Percentiles rank a stretch among this genome's conserved stretches.
These are phyloP conservation scores for Archips crataeganus DNA, from an alignment of 2,888 invertebrate species.

Conservation along the genomic window DNA sequence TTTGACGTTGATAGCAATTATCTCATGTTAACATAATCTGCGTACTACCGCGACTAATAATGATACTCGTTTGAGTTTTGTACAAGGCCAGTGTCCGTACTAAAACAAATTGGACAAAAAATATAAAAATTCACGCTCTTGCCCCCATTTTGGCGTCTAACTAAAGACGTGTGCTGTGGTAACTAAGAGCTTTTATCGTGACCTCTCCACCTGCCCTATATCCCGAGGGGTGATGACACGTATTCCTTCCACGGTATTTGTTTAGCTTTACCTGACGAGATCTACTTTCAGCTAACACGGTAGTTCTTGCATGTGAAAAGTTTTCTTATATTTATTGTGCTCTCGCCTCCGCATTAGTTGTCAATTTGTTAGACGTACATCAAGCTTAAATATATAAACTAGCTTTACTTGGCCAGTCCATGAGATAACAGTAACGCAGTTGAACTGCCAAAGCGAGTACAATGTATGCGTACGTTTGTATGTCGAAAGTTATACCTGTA, in stretches of 20 bases:
- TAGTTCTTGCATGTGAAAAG: neutral
- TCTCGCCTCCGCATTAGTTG: neutral
- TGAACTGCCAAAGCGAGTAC: neutral
- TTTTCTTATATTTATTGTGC: neutral
- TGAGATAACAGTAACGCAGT: neutral
- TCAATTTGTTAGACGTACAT: neutral
- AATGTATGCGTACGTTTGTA: neutral
- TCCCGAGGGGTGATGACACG: conserved; percentile 65
- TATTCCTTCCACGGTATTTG: conserved; percentile 38
- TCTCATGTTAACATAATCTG: conserved; percentile 4
- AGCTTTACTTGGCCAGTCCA: neutral
- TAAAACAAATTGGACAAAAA: neutral
- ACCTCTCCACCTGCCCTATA: conserved; percentile 69
- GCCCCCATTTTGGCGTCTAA: conserved; percentile 66
- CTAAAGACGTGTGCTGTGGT: conserved; percentile 57
- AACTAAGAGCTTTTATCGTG: conserved; percentile 78
- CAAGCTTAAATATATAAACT: conserved; percentile 1
- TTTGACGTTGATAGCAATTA: neutral
- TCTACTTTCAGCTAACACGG: neutral
- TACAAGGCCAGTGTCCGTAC: neutral
- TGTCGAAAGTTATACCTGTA: neutral
- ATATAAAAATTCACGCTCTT: conserved; percentile 56
- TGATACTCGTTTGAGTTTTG: neutral
- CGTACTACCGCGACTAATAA: neutral
- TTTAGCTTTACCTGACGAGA: conserved; percentile 27